These are phyloP conservation scores for Ptilonorhynchus violaceus DNA, from an alignment of 2,113 vertebrate species.

Conservation along the genomic window DNA sequence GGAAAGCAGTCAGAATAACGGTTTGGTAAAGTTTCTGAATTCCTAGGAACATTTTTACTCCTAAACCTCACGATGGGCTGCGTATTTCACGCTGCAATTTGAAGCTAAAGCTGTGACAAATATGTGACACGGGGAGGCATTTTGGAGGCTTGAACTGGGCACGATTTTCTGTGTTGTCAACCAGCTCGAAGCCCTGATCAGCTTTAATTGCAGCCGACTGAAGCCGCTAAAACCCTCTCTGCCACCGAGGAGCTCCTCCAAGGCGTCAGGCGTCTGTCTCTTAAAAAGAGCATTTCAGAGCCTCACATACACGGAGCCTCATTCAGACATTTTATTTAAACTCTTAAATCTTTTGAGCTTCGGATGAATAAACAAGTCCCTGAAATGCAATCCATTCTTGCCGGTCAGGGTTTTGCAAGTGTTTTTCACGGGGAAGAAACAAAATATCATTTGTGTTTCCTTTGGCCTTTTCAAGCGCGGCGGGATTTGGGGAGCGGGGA, in stretches of 20 bases:
- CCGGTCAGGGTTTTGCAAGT: constrained; percentile 42
- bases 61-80: constrained; percentile 65
- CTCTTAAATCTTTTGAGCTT: constrained; percentile 62
- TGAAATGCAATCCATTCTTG: constrained; percentile 52
- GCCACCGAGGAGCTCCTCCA: constrained; percentile 15
- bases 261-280: constrained; percentile 65
- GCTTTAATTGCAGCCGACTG: constrained; percentile 24
- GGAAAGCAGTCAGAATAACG: constrained; percentile 23
- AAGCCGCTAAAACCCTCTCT: constrained; percentile 59
- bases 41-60: constrained; percentile 17
- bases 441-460: constrained; percentile 37
- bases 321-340: constrained; percentile 55
- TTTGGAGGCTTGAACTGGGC: background rate
- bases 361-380: background rate
- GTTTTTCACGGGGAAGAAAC: constrained; percentile 19
- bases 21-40: constrained; percentile 29
- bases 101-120: constrained; percentile 68
- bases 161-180: constrained; percentile 35
- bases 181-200: constrained; percentile 45
- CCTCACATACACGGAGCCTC: background rate
- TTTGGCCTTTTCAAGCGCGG: background rate
- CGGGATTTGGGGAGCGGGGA: background rate
- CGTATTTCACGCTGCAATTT: constrained; percentile 52
- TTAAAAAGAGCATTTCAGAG: constrained; percentile 54
- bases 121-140: background rate